phyloP scores from a whole-genome alignment of 2,888 invertebrate species.

The Catocala fraxini region DNA sequence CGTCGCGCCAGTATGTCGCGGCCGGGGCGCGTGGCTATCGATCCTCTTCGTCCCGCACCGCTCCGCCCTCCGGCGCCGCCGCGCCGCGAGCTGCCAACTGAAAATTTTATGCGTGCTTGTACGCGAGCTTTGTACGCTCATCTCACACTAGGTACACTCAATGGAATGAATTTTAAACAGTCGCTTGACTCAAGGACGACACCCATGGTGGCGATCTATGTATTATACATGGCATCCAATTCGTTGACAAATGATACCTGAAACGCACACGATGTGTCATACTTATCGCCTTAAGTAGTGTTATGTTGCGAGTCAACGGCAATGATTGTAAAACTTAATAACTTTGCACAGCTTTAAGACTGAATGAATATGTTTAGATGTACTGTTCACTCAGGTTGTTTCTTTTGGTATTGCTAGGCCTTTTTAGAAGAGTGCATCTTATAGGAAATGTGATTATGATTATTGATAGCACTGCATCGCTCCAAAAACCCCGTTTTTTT shows the following conservation, averaged over 20 bases:
- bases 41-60: conserved; percentile 33
- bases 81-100: conserved; percentile 12
- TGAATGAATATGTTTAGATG: too few relatives aligned
- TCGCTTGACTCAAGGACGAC: conserved; percentile 1
- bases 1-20: conserved; percentile 2
- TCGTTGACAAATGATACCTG: background rate
- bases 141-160: conserved; percentile 8
- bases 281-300: too few relatives aligned
- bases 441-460: too few relatives aligned
- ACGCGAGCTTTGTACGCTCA: conserved; percentile 16
- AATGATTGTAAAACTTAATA: too few relatives aligned
- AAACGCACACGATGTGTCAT: background rate
- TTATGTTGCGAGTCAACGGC: too few relatives aligned
- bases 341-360: too few relatives aligned
- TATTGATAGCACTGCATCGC: too few relatives aligned
- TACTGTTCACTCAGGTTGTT: too few relatives aligned
- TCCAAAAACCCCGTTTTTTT: too few relatives aligned
- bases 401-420: too few relatives aligned
- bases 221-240: background rate
- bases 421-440: too few relatives aligned
- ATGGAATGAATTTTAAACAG: conserved; percentile 4
- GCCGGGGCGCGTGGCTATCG: conserved; percentile 17
- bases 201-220: background rate
- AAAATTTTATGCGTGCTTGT: conserved; percentile 31
- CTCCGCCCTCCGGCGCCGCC: conserved; percentile 27